Base-by-base conservation (phyloP, 2,888 invertebrate species). In the Dastarcus helophoroides region DNA sequence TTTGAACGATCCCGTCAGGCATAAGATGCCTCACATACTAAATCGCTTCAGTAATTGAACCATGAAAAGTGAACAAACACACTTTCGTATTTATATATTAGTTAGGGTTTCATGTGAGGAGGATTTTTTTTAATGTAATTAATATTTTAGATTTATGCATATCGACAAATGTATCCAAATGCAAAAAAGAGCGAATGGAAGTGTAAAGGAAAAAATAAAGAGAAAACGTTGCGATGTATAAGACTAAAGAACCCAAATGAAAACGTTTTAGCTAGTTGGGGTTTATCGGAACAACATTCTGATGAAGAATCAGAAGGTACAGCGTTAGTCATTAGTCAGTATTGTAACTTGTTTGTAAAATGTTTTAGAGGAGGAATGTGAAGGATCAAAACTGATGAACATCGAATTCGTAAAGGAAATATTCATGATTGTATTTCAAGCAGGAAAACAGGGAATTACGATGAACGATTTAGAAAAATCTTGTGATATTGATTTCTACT, bases 121-220 rank as follows among this genome's bases (percentile, higher is more conserved):
- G n/a, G n/a, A n/a, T n/a, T n/a, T n/a, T n/a, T n/a, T n/a, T n/a
- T n/a, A n/a, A n/a, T n/a, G n/a, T n/a, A n/a, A n/a, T n/a, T n/a
- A n/a, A n/a, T 9, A 33, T 47, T 53, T 10, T 39, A 67, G 64
- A 47, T 53, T 41, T 48, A 70, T 14, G 64, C 68, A 1, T 74
- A 71, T 42, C 61, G 71, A 41, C 60, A 63, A 3, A 43, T 74
- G 7, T 71, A 71, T 55, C 76, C 77, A 9, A 55, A 73, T 41
- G 71, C 74, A 2, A 40, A 54, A 3, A 50, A 55, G 17, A 48
- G 49, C 3, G 71, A 76, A 46, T 74, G 67, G 64, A 63, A 62
- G 38, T 32, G 26, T 15, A 50, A 52, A 7, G 72, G 54, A 32
- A 48, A 48, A 38, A 48, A 52, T 3, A 61, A 58, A 34, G 73